A percentile compares a stretch with the other conserved stretches of the same genome.
Evolutionary conservation across 2,113 vertebrate species (phyloP).

Genomic region (Forbesichthys papilliferus): DNA sequence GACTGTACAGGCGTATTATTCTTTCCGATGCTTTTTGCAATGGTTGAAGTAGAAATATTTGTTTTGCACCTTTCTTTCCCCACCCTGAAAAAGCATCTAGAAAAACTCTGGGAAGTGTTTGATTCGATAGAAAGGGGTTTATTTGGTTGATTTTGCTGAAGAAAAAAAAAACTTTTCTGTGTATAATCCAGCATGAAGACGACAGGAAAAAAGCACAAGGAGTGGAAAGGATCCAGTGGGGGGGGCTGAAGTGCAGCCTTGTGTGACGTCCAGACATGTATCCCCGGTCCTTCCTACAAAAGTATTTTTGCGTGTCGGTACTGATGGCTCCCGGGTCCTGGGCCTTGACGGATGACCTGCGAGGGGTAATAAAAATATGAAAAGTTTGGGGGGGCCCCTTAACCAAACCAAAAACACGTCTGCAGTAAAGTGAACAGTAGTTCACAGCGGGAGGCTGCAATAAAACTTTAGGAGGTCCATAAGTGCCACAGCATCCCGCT

Average conservation of each 20-base stretch:
- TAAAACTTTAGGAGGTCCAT: conserved; percentile 63
- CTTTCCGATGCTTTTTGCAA: conserved; percentile 74
- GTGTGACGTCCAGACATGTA: conserved; percentile 82
- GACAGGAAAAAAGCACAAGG: conserved; percentile 66
- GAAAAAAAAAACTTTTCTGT: conserved; percentile 76
- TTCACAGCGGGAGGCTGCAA: conserved; percentile 76
- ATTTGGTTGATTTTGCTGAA: conserved; percentile 65
- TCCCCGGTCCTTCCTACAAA: conserved; percentile 78
- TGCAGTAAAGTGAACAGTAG: conserved; percentile 78
- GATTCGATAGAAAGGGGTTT: conserved; percentile 64
- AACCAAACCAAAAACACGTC: conserved; percentile 81
- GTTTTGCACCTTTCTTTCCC: conserved; percentile 13
- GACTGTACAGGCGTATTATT: conserved; percentile 64
- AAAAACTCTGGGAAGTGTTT: conserved; percentile 61
- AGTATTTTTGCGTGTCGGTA: conserved; percentile 73
- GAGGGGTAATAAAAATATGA: conserved; percentile 83
- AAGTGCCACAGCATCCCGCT: conserved; percentile 65
- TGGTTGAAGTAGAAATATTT: conserved; percentile 76
- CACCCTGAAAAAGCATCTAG: conserved; percentile 44
- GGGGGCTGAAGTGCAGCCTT: conserved; percentile 76
- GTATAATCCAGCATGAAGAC: conserved; percentile 68
- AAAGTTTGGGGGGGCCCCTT: conserved; percentile 75
- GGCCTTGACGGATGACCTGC: conserved; percentile 70
- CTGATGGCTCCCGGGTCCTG: conserved; percentile 35
- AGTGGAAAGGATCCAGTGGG: conserved; percentile 63